Evolutionary conservation across 2,113 vertebrate genomes (phyloP).

Genomic region (Willisornis vidua): DNA sequence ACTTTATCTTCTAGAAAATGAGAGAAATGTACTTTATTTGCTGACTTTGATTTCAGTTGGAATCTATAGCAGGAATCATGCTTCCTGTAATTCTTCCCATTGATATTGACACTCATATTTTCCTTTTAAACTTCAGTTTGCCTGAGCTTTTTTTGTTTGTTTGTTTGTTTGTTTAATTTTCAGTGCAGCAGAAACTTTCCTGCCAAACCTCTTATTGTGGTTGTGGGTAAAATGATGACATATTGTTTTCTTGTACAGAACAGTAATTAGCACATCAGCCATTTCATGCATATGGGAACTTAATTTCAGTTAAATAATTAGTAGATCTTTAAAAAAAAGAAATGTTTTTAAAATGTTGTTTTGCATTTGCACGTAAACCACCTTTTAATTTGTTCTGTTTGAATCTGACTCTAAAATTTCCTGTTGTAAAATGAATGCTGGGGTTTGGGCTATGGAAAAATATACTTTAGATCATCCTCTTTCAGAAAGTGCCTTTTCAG

Average conservation of each 20-base stretch:
- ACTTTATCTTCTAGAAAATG: background rate
- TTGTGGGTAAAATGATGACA: background rate
- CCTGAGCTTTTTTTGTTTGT: background rate
- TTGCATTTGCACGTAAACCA: background rate
- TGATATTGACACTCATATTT: background rate
- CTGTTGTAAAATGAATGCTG: background rate
- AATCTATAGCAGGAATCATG: background rate
- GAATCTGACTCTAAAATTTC: background rate
- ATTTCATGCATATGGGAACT: background rate
- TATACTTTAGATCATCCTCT: background rate
- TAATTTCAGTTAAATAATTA: background rate
- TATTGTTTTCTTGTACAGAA: background rate
- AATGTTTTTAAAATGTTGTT: background rate
- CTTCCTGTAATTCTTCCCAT: background rate
- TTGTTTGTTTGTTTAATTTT: background rate
- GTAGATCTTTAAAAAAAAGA: background rate
- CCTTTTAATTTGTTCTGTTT: background rate
- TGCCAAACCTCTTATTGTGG: background rate
- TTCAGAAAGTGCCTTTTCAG: conserved; percentile 35
- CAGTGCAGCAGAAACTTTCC: background rate
- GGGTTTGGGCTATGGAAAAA: background rate
- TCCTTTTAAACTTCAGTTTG: background rate
- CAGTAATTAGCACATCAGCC: background rate
- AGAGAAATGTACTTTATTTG: background rate
- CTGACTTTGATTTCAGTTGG: fast-evolving